Evolutionary conservation across 2,113 vertebrate species (phyloP), one percentile per base, ranked within the genome.

Genomic region (Melierax canorus): DNA sequence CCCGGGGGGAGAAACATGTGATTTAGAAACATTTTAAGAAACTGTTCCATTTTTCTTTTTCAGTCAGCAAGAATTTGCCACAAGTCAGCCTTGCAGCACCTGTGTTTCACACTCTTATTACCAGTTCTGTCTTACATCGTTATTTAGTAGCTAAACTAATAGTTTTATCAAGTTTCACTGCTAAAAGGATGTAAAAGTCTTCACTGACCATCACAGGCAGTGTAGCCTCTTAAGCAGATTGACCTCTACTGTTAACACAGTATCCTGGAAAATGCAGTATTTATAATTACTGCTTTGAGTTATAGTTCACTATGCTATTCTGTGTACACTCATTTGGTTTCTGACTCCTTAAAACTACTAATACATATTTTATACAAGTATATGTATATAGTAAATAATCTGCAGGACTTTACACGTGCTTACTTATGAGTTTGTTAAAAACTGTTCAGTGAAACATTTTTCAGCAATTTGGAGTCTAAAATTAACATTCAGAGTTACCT

Each of bases 11-110:
- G 19, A 86, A 80, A 73, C 15, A 15, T 16, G 5, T 30, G 7
- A 80, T 60, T 79, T 30, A 63, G 41, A 92, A 95, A 50, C 6
- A 60, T 50, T 90, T 81, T 56, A 82, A 89, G 29, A 74, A n/a
- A 38, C 6, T 24, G 5, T 46, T 87, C 6, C 2, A 48, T 56
- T 77, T 88, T 60, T 22, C 3, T 60, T 60, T 90, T 93, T 58
- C n/a, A 50, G 3, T 48, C 2, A 7, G 11, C 10, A 93, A 55
- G 76, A 71, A n/a, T 1, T 0, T 60, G 15, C 11, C 24, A 24
- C 7, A 51, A 85, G 12, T 60, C 51, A 88, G 26, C 15, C 38
- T 86, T 3, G 1, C 41, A 58, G 12, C 23, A 62, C 41, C 15
- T 78, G 2, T 27, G 16, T 85, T 87, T 90, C 64, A 58, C 22